Evolutionary conservation across 2,113 vertebrate species (phyloP).

Genomic region (Talpa occidentalis): DNA sequence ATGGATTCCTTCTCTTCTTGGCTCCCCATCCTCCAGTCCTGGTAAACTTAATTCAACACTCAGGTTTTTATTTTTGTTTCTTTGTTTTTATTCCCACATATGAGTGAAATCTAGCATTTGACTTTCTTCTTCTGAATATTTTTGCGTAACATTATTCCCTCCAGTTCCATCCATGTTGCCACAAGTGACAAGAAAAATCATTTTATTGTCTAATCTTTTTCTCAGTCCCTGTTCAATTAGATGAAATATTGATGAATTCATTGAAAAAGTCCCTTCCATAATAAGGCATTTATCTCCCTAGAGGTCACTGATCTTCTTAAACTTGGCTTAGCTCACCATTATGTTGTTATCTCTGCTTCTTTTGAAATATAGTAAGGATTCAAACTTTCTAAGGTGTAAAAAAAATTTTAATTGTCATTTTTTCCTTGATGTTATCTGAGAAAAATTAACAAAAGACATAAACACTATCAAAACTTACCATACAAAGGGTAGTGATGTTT

Average conservation of each 20-base stretch:
- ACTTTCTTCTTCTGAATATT: no score
- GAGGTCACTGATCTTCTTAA: background rate
- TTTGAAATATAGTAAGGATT: no score
- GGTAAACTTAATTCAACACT: no score
- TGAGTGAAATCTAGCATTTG: no score
- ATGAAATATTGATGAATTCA: no score
- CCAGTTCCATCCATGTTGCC: no score
- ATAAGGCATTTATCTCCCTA: background rate
- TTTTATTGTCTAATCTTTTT: background rate
- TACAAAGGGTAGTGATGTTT: background rate
- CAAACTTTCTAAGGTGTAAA: no score
- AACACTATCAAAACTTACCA: background rate
- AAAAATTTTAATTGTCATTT: background rate
- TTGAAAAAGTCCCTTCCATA: background rate
- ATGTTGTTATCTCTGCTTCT: background rate
- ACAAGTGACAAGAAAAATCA: background rate
- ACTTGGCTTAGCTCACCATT: background rate
- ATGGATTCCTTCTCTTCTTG: no score
- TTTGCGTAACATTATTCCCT: no score
- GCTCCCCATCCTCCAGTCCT: no score
- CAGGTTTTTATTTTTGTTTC: no score
- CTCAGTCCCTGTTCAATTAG: background rate
- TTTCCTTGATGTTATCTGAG: background rate
- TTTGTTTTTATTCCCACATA: no score
- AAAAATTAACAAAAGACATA: background rate